Evolutionary conservation across 2,797 vertebrate genomes (phyloP).

Genomic region (Chromobotia macracanthus): DNA sequence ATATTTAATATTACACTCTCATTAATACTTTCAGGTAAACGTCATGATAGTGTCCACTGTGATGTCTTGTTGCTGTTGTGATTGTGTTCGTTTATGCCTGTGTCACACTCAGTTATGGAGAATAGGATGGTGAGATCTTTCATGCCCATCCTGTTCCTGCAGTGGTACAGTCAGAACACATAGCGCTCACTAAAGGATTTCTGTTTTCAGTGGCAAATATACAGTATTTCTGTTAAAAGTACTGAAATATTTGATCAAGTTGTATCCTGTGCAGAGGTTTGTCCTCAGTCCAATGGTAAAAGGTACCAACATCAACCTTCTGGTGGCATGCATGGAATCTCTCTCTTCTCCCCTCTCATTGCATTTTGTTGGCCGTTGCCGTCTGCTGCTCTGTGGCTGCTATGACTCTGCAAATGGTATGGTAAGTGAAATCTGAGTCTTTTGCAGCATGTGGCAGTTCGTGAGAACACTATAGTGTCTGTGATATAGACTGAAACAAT

Average conservation of each 20-base stretch:
- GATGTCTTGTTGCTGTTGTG: slow-evolving; percentile 74
- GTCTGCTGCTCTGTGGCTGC: slow-evolving; percentile 82
- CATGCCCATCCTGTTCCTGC: slow-evolving; percentile 71
- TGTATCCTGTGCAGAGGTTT: slow-evolving; percentile 74
- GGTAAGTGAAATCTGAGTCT: slow-evolving; percentile 69
- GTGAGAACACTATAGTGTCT: background rate
- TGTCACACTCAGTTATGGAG: slow-evolving; percentile 83
- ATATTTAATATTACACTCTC: background rate
- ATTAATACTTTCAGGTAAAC: slow-evolving; percentile 73
- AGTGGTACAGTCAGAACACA: slow-evolving; percentile 72
- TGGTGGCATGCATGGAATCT: slow-evolving; percentile 75
- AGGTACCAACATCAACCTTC: slow-evolving; percentile 79
- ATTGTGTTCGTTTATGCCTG: slow-evolving; percentile 77
- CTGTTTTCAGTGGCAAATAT: background rate
- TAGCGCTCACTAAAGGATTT: no score
- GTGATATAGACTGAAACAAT: background rate
- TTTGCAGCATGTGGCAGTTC: background rate
- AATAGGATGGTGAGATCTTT: slow-evolving; percentile 83
- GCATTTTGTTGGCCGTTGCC: slow-evolving; percentile 77
- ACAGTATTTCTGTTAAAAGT: background rate
- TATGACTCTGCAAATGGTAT: slow-evolving; percentile 83
- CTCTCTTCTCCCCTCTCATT: slow-evolving; percentile 73
- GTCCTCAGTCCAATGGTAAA: slow-evolving; percentile 81
- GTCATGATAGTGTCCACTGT: slow-evolving; percentile 76
- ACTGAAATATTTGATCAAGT: background rate